phyloP scores from a whole-genome alignment of 2,888 invertebrate species.

The Pristionchus entomophagus region DNA sequence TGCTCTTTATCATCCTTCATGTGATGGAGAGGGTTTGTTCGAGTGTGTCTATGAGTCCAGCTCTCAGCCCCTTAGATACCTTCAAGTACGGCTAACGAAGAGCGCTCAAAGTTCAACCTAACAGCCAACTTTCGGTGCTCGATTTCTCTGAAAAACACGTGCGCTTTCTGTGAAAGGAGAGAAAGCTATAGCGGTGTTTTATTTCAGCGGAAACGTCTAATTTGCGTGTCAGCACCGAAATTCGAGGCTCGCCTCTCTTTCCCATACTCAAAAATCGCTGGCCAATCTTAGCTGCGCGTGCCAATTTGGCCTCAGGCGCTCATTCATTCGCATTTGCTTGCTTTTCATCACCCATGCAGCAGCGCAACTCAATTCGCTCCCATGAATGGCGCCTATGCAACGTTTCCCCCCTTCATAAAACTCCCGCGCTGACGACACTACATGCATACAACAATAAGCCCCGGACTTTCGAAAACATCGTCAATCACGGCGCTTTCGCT shows the following conservation, averaged over 20 bases:
- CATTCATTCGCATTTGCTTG: too few species aligned
- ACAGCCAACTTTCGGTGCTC: background rate
- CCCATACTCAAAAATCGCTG: background rate
- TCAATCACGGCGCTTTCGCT: background rate
- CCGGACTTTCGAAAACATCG: background rate
- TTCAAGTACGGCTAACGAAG: background rate
- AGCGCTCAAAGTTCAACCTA: background rate
- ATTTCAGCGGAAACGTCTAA: constrained; percentile 17
- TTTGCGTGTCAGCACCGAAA: background rate
- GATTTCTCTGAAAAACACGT: background rate
- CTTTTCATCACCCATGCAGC: background rate
- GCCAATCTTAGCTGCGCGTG: background rate
- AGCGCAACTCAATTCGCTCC: background rate
- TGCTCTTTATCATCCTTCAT: background rate
- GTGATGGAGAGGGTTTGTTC: background rate
- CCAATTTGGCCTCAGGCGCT: background rate
- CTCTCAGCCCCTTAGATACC: background rate
- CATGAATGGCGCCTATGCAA: background rate
- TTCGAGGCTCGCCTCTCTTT: background rate
- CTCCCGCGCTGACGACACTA: background rate
- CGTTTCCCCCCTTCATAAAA: too few species aligned
- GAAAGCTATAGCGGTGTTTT: background rate
- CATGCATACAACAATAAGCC: background rate
- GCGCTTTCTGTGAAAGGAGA: background rate
- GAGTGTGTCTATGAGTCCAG: too few species aligned